Evolutionary conservation across 2,888 invertebrate species (phyloP), one percentile per base, ranked within the genome.

Genomic region (Pteria penguin): DNA sequence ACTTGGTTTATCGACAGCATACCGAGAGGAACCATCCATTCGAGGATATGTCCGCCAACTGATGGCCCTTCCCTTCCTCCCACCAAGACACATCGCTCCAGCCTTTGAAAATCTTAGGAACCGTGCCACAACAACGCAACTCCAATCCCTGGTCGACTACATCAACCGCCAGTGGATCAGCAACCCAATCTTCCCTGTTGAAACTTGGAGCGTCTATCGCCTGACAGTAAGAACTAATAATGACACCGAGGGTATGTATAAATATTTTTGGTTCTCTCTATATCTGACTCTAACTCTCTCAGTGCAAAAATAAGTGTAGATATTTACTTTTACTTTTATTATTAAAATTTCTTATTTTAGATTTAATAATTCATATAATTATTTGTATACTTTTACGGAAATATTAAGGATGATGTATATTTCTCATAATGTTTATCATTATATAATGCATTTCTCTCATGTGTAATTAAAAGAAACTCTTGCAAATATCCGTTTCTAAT

Each of bases 201-300:
- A 27, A 11, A 26, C 24, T 18, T 71, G 71, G 71, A 61, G 31
- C 18, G 55, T 63, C 31, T 71, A 31, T 32, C 52, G 26, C 3
- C 31, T n/a, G 26, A 62, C 32, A 2, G 55, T 71, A 2, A 24
- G 71, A 5, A 71, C 71, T 18, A 71, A 71, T 26, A 71, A 63
- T 33, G 71, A 71, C 24, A 61, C 63, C 4, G 71, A 71, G 54
- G 71, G 71, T 71, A 71, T 31, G 57, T 58, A 36, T 36, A n/a
- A n/a, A n/a, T n/a, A n/a, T n/a, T n/a, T n/a, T n/a, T n/a, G n/a
- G n/a, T n/a, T n/a, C n/a, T n/a, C n/a, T n/a, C n/a, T n/a, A n/a
- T n/a, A n/a, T n/a, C n/a, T n/a, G n/a, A n/a, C n/a, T n/a, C n/a
- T n/a, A n/a, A n/a, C n/a, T n/a, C n/a, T n/a, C n/a, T n/a, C n/a